A percentile compares a stretch with the other conserved stretches of the same genome.
Evolutionary conservation across 2,797 vertebrate genomes (phyloP).

Genomic region (Gallinago solitaria): DNA sequence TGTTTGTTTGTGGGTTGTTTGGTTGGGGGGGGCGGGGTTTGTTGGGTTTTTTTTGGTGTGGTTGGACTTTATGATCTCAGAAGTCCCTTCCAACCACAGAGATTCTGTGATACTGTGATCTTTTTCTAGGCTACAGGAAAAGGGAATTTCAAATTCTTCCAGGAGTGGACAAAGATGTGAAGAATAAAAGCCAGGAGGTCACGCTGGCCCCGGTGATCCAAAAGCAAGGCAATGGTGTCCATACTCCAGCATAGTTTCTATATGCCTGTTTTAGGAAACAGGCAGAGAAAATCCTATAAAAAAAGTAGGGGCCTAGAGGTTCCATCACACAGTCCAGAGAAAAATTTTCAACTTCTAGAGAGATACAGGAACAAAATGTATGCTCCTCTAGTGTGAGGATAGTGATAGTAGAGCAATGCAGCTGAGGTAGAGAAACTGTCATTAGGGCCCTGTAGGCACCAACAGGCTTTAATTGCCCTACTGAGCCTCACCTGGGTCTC

Average conservation of each 20-base stretch:
- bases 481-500: neutral
- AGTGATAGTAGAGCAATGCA: neutral
- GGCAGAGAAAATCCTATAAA: neutral
- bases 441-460: neutral
- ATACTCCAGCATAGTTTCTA: neutral
- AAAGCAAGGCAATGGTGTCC: neutral
- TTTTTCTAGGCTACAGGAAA: neutral
- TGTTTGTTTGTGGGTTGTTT: no score
- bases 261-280: neutral
- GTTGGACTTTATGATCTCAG: no score
- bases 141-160: neutral
- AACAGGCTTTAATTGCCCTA: neutral
- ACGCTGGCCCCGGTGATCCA: neutral
- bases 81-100: no score
- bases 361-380: neutral
- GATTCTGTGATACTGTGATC: neutral
- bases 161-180: neutral
- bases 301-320: neutral
- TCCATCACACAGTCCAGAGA: neutral
- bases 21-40: no score
- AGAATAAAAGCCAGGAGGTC: neutral
- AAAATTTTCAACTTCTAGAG: neutral
- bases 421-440: accelerated
- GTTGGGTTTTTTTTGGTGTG: no score
- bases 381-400: neutral